A percentile compares a stretch with the other conserved stretches of the same genome.
phyloP scores from a whole-genome alignment of 2,113 vertebrate genomes.

The Cynopterus brachyotis region DNA sequence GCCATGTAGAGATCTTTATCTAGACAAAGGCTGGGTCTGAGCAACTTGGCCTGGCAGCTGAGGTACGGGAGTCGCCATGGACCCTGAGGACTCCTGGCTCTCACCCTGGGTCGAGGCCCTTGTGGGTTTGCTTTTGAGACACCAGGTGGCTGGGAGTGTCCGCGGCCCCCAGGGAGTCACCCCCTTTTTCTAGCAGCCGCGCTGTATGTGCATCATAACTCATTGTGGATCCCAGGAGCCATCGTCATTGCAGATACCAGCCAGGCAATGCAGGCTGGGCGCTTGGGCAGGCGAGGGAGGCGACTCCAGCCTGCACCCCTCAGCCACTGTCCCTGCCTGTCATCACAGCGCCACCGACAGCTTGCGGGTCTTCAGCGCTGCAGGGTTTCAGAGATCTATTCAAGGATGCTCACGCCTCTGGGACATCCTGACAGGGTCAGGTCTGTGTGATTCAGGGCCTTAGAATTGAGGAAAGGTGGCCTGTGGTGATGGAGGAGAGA shows the following conservation, averaged over 20 bases:
- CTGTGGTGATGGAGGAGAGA: background rate
- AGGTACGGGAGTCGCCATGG: background rate
- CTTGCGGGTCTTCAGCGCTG: background rate
- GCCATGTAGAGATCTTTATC: accelerated
- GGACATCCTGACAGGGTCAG: background rate
- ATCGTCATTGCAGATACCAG: background rate
- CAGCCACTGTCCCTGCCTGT: background rate
- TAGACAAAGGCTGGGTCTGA: background rate
- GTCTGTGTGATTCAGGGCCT: background rate
- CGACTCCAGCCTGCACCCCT: accelerated
- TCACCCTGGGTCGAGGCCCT: accelerated
- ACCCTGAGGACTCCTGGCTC: background rate
- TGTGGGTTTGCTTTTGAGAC: background rate
- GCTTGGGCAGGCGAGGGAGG: background rate
- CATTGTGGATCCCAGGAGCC: background rate
- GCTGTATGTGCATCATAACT: background rate
- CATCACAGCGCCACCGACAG: background rate
- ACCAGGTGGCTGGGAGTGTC: background rate
- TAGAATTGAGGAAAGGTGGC: background rate
- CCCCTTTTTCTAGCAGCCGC: background rate
- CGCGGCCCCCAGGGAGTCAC: slow-evolving; percentile 22
- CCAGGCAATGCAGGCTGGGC: background rate
- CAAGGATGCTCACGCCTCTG: background rate
- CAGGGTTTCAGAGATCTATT: background rate
- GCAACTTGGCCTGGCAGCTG: background rate